Base-by-base conservation (phyloP, 1,140 invertebrate genomes). In the Gryon sp. region DNA sequence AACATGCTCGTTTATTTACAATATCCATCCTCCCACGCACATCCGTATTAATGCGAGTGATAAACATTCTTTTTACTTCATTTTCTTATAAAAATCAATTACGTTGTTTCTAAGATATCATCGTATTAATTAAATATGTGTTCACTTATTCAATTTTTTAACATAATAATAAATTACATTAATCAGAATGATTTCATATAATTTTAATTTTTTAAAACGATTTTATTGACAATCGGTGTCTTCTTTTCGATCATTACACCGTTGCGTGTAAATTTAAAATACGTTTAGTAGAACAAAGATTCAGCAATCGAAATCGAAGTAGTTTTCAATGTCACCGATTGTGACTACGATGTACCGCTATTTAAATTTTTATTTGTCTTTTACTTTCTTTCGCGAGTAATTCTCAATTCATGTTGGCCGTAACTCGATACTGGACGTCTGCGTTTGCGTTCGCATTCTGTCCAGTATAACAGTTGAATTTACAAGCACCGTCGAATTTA, bases 401-500 rank as follows among this genome's bases (percentile, higher is more conserved):
- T 87, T 86, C 85, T 82, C 84, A 80, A 86, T 84, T 76, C 86
- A 78, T 87, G 86, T 87, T 79, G 85, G 73, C 66, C 84, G 86
- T 87, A 86, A 86, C 80, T 87, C 83, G 82, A 82, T 79, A 68
- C 78, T 48, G 41, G 63, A 45, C 80, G 74, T 80, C 72, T 73
- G 69, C 78, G 52, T 76, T 80, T 72, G 55, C 72, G 73, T 78
- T 82, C 68, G 72, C 70, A 60, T 78, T 72, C 72, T 73, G 77
- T 79, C 74, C 75, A 78, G 85, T 84, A 86, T 85, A 84, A 86
- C 84, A 84, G 79, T 59, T 74, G 79, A 79, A 86, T 84, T 87
- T 87, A 86, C 84, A 86, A 83, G 82, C 80, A 80, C 68, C 82
- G 77, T 80, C 74, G 78, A 83, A 86, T 85, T 85, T 85, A 86